A percentile compares a stretch with the other conserved stretches of the same genome.
These are phyloP conservation scores for Mallotus villosus DNA, from an alignment of 2,797 vertebrate genomes.

Conservation along the genomic window DNA sequence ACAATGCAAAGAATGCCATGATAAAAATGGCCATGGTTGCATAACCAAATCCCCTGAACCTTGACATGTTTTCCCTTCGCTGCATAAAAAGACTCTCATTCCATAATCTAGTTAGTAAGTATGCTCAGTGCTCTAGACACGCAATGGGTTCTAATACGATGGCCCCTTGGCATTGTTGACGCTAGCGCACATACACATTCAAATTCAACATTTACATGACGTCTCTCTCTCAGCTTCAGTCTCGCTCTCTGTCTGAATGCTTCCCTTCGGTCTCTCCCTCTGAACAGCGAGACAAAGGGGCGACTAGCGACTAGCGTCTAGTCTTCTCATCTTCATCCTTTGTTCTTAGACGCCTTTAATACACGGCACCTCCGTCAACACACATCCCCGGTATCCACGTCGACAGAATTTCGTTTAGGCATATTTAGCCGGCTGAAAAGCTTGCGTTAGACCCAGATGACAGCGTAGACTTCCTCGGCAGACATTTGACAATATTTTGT, in stretches of 20 bases:
- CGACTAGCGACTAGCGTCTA: not conserved
- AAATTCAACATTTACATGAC: not conserved
- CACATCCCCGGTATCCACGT: conserved; percentile 15
- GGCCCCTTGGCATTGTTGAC: not conserved
- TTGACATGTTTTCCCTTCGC: not conserved
- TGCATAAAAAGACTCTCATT: not conserved
- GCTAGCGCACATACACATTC: not conserved
- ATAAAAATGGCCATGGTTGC: not conserved
- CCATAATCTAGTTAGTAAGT: not conserved
- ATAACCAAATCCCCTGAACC: not conserved
- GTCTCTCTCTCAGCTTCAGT: not conserved
- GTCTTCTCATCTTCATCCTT: not conserved
- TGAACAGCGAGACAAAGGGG: not conserved
- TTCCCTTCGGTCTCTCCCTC: not conserved
- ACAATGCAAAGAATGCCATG: not conserved
- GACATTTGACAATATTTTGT: not conserved
- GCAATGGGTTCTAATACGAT: not conserved
- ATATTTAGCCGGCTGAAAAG: not conserved
- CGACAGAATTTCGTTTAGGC: not conserved
- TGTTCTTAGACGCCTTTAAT: not conserved
- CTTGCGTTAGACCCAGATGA: conserved; percentile 8
- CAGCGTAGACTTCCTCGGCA: not conserved
- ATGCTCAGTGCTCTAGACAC: not conserved
- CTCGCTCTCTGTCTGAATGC: not conserved
- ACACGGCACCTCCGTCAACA: not conserved